These are phyloP conservation scores for Toxonevra muliebris DNA, from an alignment of 2,888 invertebrate genomes.

Conservation along the genomic window DNA sequence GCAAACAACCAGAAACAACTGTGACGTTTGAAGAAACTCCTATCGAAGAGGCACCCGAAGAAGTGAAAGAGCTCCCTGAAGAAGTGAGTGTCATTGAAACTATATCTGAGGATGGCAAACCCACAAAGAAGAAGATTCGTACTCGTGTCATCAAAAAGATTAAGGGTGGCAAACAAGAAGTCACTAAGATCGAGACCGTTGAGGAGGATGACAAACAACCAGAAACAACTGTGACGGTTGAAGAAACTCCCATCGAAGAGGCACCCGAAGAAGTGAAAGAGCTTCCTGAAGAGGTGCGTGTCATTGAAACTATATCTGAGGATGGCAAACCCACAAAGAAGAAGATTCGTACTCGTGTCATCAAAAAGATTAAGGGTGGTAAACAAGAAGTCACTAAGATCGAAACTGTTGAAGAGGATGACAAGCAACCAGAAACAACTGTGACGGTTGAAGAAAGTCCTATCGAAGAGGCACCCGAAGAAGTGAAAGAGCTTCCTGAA, in stretches of 20 bases:
- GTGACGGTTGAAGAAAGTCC: conserved; percentile 36
- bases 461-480: conserved; percentile 29
- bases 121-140: conserved; percentile 45
- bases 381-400: conserved; percentile 50
- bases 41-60: conserved; percentile 32
- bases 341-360: conserved; percentile 47
- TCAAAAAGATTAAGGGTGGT: conserved; percentile 49
- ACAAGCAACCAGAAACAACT: conserved; percentile 44
- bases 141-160: conserved; percentile 48
- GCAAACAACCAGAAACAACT: conserved; percentile 41
- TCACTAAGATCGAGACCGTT: conserved; percentile 49
- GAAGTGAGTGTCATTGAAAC: conserved; percentile 39
- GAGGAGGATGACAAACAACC: conserved; percentile 48
- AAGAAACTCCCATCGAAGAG: conserved; percentile 41
- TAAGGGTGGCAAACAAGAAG: conserved; percentile 48
- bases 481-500: conserved; percentile 33
- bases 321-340: conserved; percentile 45
- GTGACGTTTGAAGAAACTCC: conserved; percentile 42
- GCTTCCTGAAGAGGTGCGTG: conserved; percentile 46
- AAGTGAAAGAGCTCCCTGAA: conserved; percentile 38
- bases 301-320: conserved; percentile 42
- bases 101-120: conserved; percentile 43
- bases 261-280: conserved; percentile 38
- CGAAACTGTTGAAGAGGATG: conserved; percentile 50
- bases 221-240: conserved; percentile 44